Evolutionary conservation across 2,797 vertebrate species (phyloP).

Genomic region (Cottoperca gobio): DNA sequence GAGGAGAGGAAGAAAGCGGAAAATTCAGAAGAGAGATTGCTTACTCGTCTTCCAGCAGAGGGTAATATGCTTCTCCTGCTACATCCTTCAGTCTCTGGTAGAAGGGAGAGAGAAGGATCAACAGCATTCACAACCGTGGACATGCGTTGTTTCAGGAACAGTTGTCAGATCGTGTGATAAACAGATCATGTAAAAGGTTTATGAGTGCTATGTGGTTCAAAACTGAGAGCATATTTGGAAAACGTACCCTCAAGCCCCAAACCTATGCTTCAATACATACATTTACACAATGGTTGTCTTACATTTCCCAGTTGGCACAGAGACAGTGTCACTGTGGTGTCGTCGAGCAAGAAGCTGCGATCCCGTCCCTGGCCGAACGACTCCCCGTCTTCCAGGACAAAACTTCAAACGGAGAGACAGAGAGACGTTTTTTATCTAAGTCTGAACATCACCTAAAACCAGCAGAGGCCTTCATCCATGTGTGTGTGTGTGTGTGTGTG

Average conservation of each 20-base stretch:
- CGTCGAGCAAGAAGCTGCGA: conserved; percentile 94
- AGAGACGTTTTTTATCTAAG: neutral
- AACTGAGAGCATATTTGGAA: neutral
- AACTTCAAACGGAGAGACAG: conserved; percentile 77
- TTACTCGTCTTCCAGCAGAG: conserved; percentile 97
- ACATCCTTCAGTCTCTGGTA: conserved; percentile 96
- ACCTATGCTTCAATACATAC: neutral
- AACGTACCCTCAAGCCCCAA: neutral
- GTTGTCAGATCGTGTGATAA: neutral
- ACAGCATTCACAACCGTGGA: neutral
- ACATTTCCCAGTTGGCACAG: conserved; percentile 97
- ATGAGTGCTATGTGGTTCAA: neutral
- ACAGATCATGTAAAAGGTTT: neutral
- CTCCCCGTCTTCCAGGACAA: conserved; percentile 96
- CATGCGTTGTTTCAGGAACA: neutral
- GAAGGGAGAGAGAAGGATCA: conserved; percentile 32
- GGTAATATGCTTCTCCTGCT: conserved; percentile 95
- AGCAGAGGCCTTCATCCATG: neutral
- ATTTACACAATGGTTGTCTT: conserved; percentile 58
- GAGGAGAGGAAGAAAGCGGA: conserved; percentile 18
- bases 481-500: conserved; percentile 4
- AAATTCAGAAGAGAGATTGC: conserved; percentile 59
- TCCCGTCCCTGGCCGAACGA: conserved; percentile 95
- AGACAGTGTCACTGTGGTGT: conserved; percentile 95
- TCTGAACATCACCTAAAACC: neutral